Evolutionary conservation across 2,113 vertebrate species (phyloP).

Genomic region (Desmodus rotundus): DNA sequence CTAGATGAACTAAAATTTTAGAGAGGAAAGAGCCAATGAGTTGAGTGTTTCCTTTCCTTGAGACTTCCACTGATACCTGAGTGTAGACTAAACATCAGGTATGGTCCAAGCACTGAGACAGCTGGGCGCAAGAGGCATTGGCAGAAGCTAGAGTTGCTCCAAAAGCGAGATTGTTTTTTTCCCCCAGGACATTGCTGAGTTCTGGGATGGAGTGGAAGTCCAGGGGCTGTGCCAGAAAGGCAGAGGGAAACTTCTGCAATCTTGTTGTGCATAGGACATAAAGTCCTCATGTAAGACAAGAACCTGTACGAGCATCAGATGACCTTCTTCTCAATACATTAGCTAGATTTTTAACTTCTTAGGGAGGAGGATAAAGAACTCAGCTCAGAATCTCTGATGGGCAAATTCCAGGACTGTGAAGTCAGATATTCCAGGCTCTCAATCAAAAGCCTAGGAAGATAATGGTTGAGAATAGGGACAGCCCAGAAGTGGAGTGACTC

Average conservation of each 20-base stretch:
- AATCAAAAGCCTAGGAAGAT: neutral
- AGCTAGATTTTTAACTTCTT: conserved; percentile 3
- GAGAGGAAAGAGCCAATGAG: neutral
- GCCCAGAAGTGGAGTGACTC: neutral
- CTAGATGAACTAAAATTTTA: neutral
- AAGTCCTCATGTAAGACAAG: neutral
- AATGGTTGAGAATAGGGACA: neutral
- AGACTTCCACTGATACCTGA: neutral
- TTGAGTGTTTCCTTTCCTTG: neutral
- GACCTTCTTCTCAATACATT: neutral
- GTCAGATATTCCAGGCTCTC: neutral
- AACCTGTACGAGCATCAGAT: neutral
- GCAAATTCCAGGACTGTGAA: neutral
- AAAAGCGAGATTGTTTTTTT: neutral
- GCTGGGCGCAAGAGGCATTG: neutral
- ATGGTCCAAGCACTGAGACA: neutral
- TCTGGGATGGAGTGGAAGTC: neutral
- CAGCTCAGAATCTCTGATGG: neutral
- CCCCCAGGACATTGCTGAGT: neutral
- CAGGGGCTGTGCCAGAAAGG: neutral
- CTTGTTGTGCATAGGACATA: neutral
- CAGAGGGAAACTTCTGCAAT: neutral
- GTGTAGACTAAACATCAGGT: neutral
- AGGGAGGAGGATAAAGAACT: neutral
- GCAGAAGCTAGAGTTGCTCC: neutral